These are phyloP conservation scores for Agrochola lota DNA, from an alignment of 2,888 invertebrate species.

Conservation along the genomic window DNA sequence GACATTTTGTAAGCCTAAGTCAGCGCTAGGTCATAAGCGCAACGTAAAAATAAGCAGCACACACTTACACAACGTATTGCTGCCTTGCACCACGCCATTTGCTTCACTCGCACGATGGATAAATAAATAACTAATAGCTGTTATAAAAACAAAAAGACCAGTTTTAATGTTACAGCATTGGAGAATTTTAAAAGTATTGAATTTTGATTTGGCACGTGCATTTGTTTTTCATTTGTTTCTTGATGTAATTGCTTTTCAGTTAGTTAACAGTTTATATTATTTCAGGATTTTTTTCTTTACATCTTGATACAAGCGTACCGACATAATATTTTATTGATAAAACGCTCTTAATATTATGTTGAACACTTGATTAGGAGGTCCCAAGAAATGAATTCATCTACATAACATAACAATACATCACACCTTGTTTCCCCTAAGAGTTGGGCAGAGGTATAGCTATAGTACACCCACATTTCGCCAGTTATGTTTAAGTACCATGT, in stretches of 20 bases:
- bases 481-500: too few relatives aligned
- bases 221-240: conserved; percentile 28
- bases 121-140: conserved; percentile 48
- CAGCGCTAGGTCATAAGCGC: conserved; percentile 42
- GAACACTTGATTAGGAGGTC: too few relatives aligned
- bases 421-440: too few relatives aligned
- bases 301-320: too few relatives aligned
- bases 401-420: too few relatives aligned
- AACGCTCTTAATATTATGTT: too few relatives aligned
- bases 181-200: conserved; percentile 44
- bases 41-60: conserved; percentile 49
- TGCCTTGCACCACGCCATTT: conserved; percentile 49
- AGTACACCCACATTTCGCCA: too few relatives aligned
- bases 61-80: conserved; percentile 50
- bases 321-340: too few relatives aligned
- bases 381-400: too few relatives aligned
- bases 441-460: too few relatives aligned
- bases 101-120: conserved; percentile 44
- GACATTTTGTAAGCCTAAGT: conserved; percentile 58
- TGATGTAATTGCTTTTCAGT: conserved; percentile 13
- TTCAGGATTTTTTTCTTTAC: background rate
- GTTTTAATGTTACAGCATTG: conserved; percentile 17
- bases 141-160: conserved; percentile 49
- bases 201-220: conserved; percentile 32
- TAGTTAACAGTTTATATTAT: background rate